Percentiles rank a stretch among this genome's conserved stretches.
These are phyloP conservation scores for Falco rusticolus DNA, from an alignment of 2,797 vertebrate species.

Conservation along the genomic window DNA sequence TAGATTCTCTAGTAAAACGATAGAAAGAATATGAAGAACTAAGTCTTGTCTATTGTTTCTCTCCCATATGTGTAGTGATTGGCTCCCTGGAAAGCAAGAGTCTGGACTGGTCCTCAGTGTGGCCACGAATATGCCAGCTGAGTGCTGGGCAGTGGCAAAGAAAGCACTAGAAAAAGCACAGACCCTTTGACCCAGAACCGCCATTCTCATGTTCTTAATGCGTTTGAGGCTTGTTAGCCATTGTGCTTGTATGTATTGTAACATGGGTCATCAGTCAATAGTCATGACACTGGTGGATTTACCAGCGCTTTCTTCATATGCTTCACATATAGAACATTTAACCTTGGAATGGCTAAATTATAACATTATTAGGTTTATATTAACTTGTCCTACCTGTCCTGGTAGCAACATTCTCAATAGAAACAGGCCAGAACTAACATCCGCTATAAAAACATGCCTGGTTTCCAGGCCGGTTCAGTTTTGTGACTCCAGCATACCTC, in stretches of 20 bases:
- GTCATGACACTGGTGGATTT: background rate
- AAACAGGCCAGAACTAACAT: background rate
- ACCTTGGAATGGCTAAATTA: background rate
- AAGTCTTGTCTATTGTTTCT: too few species aligned
- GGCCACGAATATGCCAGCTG: too few species aligned
- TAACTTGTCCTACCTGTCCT: background rate
- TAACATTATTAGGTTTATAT: background rate
- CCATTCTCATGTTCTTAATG: accelerated
- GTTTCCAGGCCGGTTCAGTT: background rate
- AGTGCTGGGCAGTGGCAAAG: background rate
- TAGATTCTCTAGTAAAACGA: background rate
- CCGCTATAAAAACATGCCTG: background rate
- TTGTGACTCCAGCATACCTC: background rate
- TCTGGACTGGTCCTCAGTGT: background rate
- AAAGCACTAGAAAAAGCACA: background rate
- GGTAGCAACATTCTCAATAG: background rate
- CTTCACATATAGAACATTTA: background rate
- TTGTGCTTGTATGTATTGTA: background rate
- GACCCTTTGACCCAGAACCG: background rate
- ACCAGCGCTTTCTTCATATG: background rate
- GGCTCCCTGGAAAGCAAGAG: too few species aligned
- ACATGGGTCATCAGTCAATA: background rate
- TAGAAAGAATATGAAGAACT: background rate
- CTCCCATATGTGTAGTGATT: too few species aligned
- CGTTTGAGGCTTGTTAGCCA: background rate